Conservation (phyloP, 1,140 invertebrate species). For the Solenopsis fugax region DNA sequence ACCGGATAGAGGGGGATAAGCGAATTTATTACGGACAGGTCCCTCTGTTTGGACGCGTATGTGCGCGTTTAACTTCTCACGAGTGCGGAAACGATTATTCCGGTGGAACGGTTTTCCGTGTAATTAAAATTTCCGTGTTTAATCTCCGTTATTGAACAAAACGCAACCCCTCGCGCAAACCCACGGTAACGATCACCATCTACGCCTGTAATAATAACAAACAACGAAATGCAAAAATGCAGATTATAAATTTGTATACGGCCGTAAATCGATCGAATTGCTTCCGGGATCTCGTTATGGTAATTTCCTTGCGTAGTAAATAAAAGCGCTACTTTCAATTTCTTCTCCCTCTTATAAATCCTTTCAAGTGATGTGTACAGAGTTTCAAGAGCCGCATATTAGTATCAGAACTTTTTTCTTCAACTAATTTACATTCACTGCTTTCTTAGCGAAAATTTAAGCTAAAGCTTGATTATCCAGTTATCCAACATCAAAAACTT, state of each 20-base stretch:
- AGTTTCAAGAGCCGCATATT: conserved; percentile 54
- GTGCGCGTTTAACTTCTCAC: conserved; percentile 64
- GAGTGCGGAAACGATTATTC: conserved; percentile 63
- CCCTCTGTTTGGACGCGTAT: conserved; percentile 63
- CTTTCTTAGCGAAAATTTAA: conserved; percentile 52
- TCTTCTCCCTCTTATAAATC: conserved; percentile 3
- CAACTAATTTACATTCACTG: conserved; percentile 54
- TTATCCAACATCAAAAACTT: conserved; percentile 60
- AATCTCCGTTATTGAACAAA: conserved; percentile 62
- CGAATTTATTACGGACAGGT: conserved; percentile 78
- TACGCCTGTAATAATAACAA: conserved; percentile 36
- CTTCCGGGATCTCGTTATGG: not conserved
- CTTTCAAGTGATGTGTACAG: conserved; percentile 37
- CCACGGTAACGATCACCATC: conserved; percentile 37
- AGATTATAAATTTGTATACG: conserved; percentile 42
- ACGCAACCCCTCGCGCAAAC: conserved; percentile 1
- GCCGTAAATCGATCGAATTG: not conserved
- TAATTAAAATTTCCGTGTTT: conserved; percentile 64
- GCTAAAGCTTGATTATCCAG: conserved; percentile 61
- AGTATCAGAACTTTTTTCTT: conserved; percentile 49
- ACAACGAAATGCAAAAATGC: not conserved
- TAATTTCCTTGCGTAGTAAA: not conserved
- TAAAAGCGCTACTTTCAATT: conserved; percentile 26
- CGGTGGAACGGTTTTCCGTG: conserved; percentile 45
- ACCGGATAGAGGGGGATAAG: conserved; percentile 68